A percentile compares a stretch with the other conserved stretches of the same genome.
These are phyloP conservation scores for Lycodopsis pacificus DNA, from an alignment of 2,797 vertebrate genomes.

Conservation along the genomic window DNA sequence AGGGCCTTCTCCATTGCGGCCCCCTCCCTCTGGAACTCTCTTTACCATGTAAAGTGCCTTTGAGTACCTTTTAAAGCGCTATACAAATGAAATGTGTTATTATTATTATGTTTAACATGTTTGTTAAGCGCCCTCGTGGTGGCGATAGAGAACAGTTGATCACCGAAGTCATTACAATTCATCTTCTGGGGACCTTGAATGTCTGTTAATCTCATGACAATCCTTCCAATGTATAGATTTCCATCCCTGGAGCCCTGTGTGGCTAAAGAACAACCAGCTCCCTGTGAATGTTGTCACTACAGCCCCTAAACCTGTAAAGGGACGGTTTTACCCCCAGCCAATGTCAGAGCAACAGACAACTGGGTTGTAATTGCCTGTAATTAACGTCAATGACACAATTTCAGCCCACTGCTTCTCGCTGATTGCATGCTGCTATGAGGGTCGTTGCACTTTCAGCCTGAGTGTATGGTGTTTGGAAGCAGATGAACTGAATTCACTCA, in stretches of 20 bases:
- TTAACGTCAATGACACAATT: constrained; percentile 87
- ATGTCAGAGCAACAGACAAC: constrained; percentile 83
- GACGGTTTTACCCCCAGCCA: constrained; percentile 81
- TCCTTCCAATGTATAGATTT: constrained; percentile 38
- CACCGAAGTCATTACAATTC: neutral
- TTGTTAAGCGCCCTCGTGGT: neutral
- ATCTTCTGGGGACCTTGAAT: neutral
- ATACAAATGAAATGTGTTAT: too few species aligned
- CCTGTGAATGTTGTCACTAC: constrained; percentile 72
- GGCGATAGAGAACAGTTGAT: neutral
- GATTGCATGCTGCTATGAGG: constrained; percentile 71
- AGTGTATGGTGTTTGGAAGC: constrained; percentile 24
- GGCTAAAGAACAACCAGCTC: constrained; percentile 69
- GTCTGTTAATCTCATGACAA: constrained; percentile 52
- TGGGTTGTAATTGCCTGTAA: constrained; percentile 88
- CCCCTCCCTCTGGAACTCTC: too few species aligned
- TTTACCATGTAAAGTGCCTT: too few species aligned
- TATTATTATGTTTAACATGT: too few species aligned
- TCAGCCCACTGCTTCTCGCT: constrained; percentile 60
- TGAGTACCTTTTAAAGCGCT: too few species aligned
- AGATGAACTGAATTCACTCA: constrained; percentile 38
- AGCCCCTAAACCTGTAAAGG: constrained; percentile 74
- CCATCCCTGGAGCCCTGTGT: neutral
- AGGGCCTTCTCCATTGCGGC: too few species aligned
- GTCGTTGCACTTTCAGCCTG: constrained; percentile 49